These are phyloP conservation scores for Drosophila yakuba DNA, from an alignment of 1,140 invertebrate genomes.

Conservation along the genomic window DNA sequence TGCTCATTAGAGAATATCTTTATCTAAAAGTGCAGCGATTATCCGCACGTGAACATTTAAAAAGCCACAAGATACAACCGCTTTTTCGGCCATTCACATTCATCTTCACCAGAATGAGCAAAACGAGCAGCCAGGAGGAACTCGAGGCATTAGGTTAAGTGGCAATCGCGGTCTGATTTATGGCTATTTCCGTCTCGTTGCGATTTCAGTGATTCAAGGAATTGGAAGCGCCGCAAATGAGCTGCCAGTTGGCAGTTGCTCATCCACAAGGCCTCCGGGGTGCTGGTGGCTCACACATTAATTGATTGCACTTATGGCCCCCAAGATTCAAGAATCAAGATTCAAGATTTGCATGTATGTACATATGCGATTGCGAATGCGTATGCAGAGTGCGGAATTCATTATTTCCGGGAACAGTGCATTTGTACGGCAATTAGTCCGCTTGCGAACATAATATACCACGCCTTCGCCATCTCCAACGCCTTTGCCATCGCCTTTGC, in stretches of 20 bases:
- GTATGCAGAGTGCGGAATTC: constrained; percentile 61
- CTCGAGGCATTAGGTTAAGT: constrained; percentile 70
- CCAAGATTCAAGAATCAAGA: constrained; percentile 62
- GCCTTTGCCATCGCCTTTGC: constrained; percentile 8
- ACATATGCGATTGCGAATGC: constrained; percentile 11
- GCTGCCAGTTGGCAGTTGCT: constrained; percentile 69
- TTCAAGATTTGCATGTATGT: constrained; percentile 47
- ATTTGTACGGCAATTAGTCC: constrained; percentile 84
- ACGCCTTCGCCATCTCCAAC: constrained; percentile 9
- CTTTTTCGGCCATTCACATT: constrained; percentile 7
- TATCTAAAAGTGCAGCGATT: background rate
- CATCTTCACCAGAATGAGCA: constrained; percentile 2
- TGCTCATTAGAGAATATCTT: background rate
- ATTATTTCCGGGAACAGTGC: constrained; percentile 84
- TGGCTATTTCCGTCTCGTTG: constrained; percentile 81
- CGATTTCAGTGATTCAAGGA: constrained; percentile 82
- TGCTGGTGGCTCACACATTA: constrained; percentile 50
- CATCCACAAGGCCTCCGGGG: constrained; percentile 20
- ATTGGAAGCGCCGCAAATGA: constrained; percentile 84
- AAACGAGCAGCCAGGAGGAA: constrained; percentile 3
- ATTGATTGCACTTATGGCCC: constrained; percentile 76
- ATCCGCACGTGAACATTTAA: constrained; percentile 1
- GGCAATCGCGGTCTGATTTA: constrained; percentile 78
- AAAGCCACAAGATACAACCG: background rate
- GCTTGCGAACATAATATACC: constrained; percentile 62